Percentiles rank a stretch among this genome's conserved stretches.
These are phyloP conservation scores for Salmo trutta DNA, from an alignment of 2,797 vertebrate genomes.

Conservation along the genomic window DNA sequence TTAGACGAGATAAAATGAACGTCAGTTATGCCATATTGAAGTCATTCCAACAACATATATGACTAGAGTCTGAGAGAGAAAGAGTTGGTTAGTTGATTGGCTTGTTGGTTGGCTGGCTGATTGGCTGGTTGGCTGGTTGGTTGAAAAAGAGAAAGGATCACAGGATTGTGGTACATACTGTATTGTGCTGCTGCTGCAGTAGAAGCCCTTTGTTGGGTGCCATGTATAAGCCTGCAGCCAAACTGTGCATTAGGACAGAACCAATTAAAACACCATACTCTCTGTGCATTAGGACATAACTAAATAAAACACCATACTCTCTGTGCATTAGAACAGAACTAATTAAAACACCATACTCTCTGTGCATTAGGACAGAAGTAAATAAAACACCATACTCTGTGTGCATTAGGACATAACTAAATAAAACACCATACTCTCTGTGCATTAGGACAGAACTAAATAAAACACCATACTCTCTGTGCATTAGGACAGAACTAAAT, in stretches of 20 bases:
- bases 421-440: no score
- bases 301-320: no score
- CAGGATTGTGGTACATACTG: conserved; percentile 31
- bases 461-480: no score
- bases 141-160: not conserved
- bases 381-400: no score
- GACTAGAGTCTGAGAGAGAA: not conserved
- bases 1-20: conserved; percentile 59
- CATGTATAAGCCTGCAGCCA: conserved; percentile 62
- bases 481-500: no score
- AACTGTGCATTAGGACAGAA: conserved; percentile 72
- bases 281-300: no score
- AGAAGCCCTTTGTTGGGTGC: conserved; percentile 38
- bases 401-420: no score
- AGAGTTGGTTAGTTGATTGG: not conserved
- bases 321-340: no score
- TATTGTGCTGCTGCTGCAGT: conserved; percentile 25
- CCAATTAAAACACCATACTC: conserved; percentile 48
- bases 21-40: conserved; percentile 43
- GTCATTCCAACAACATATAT: conserved; percentile 27
- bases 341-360: no score
- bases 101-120: not conserved
- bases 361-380: no score
- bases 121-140: not conserved
- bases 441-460: no score